A percentile compares a stretch with the other conserved stretches of the same genome.
phyloP scores from a whole-genome alignment of 2,888 invertebrate genomes.

The Coelopa pilipes region DNA sequence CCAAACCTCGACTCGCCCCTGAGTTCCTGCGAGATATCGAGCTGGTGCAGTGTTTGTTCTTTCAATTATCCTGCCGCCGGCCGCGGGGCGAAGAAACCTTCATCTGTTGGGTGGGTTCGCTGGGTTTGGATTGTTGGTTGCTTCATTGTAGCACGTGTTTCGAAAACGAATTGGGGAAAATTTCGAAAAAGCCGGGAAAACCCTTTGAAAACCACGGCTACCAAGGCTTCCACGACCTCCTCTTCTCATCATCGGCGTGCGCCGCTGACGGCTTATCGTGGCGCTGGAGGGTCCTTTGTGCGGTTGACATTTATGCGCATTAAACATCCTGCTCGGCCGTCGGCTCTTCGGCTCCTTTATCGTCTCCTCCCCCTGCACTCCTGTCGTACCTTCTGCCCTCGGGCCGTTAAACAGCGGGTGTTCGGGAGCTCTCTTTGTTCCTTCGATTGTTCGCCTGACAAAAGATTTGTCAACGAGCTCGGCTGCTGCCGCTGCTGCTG shows the following conservation, averaged over 20 bases:
- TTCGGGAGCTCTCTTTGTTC: neutral
- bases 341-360: no score
- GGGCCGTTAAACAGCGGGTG: neutral
- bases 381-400: neutral
- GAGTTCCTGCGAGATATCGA: neutral
- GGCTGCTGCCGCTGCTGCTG: neutral
- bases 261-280: conserved; percentile 38
- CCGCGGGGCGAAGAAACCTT: conserved; percentile 11
- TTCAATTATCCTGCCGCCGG: neutral
- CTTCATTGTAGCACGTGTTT: no score
- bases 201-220: no score
- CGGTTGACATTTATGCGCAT: conserved; percentile 36
- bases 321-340: neutral
- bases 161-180: no score
- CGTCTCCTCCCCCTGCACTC: neutral
- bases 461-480: conserved; percentile 28
- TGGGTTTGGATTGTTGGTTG: no score
- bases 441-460: neutral
- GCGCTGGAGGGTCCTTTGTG: neutral
- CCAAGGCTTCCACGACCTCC: neutral
- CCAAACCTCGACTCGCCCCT: neutral
- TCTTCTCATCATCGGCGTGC: neutral
- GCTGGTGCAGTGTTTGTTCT: conserved; percentile 8
- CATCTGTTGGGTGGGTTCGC: no score
- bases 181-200: no score